Conservation (phyloP, 2,888 invertebrate genomes). For the Tinea trinotella region DNA sequence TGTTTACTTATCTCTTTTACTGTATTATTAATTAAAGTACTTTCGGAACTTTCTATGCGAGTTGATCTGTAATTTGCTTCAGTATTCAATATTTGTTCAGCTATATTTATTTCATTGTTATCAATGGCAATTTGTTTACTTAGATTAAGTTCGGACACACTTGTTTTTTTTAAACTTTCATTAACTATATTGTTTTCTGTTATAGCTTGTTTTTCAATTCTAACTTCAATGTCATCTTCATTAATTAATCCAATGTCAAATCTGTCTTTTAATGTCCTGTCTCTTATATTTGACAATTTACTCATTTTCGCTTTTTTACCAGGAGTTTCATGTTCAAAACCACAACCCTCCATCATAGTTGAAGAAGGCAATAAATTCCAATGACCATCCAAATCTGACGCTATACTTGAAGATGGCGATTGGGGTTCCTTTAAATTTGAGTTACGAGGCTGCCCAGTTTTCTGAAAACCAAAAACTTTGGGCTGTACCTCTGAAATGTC, state of each 20-base stretch:
- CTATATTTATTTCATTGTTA: neutral
- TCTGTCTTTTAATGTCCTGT: constrained; percentile 23
- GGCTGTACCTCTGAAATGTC: constrained; percentile 50
- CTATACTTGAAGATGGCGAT: constrained; percentile 41
- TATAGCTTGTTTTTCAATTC: constrained; percentile 18
- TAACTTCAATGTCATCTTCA: neutral
- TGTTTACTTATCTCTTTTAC: neutral
- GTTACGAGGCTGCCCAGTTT: constrained; percentile 27
- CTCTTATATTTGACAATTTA: constrained; percentile 35
- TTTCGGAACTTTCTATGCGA: neutral
- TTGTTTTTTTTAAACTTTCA: neutral
- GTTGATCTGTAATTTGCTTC: no score
- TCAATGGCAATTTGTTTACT: neutral
- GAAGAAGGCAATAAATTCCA: constrained; percentile 58
- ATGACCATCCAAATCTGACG: constrained; percentile 53
- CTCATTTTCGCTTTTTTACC: constrained; percentile 34
- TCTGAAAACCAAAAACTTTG: constrained; percentile 42
- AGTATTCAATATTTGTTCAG: neutral
- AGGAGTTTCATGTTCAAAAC: constrained; percentile 35
- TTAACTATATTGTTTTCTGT: neutral
- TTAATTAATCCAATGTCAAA: neutral
- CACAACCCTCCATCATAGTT: constrained; percentile 53
- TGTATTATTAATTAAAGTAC: neutral
- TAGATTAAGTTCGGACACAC: neutral
- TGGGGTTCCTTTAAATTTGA: neutral